These are phyloP conservation scores for Osmoderma eremita DNA, from an alignment of 2,888 invertebrate genomes.

Conservation along the genomic window DNA sequence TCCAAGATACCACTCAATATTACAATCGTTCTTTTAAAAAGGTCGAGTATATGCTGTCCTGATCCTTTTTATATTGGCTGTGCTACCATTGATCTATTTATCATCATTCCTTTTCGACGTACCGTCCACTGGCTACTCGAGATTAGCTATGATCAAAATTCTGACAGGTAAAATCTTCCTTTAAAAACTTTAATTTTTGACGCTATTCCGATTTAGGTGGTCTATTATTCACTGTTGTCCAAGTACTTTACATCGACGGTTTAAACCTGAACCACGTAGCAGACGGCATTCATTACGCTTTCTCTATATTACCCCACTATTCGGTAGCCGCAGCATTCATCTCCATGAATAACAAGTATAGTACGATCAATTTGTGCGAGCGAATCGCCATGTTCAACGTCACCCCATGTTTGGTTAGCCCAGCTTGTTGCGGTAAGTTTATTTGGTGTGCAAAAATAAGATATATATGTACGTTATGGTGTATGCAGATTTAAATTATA, in stretches of 20 bases:
- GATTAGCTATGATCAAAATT: constrained; percentile 76
- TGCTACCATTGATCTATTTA: constrained; percentile 78
- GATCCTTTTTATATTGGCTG: constrained; percentile 75
- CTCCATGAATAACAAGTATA: constrained; percentile 52
- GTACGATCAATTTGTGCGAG: constrained; percentile 42
- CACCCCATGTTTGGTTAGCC: not conserved
- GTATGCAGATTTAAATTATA: constrained; percentile 49
- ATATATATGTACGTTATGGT: not conserved
- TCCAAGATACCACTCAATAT: constrained; percentile 48
- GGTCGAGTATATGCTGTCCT: constrained; percentile 72
- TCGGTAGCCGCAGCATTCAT: constrained; percentile 67
- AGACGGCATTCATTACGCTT: constrained; percentile 71
- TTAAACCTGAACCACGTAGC: constrained; percentile 71
- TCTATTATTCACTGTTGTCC: constrained; percentile 76
- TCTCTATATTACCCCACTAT: constrained; percentile 79
- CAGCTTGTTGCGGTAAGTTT: constrained; percentile 21
- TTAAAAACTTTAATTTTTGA: not conserved
- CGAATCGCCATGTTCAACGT: not conserved
- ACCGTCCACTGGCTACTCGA: constrained; percentile 80
- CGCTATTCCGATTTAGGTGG: constrained; percentile 67
- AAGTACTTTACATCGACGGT: constrained; percentile 71
- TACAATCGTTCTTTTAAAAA: constrained; percentile 55
- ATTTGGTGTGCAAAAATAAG: not conserved
- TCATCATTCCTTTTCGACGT: constrained; percentile 74
- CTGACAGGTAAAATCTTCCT: constrained; percentile 70